Evolutionary conservation across 2,888 invertebrate genomes (phyloP).

Genomic region (Cephus pygmeus): DNA sequence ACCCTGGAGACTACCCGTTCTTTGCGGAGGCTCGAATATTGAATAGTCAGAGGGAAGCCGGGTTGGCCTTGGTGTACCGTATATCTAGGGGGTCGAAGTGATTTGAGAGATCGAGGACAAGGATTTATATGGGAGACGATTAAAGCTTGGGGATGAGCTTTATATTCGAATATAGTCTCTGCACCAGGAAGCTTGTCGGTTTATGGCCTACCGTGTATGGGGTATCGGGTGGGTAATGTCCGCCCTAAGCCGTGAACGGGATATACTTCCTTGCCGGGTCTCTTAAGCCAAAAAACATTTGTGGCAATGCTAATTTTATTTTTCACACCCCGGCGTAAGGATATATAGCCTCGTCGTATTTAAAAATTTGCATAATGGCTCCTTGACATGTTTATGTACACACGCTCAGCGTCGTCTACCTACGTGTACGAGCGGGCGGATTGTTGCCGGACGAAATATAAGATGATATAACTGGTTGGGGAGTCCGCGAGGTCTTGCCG

Average conservation of each 20-base stretch:
- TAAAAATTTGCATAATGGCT: slow-evolving; percentile 64
- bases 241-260: not conserved
- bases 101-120: not conserved
- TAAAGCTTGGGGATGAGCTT: not conserved
- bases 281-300: slow-evolving; percentile 38
- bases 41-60: not conserved
- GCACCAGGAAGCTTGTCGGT: not conserved
- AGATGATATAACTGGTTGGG: slow-evolving; percentile 39
- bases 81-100: not conserved
- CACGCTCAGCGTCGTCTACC: slow-evolving; percentile 34
- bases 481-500: slow-evolving; percentile 31
- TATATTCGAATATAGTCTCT: not conserved
- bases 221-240: not conserved
- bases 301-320: slow-evolving; percentile 61
- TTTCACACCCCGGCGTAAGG: slow-evolving; percentile 54
- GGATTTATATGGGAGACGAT: not conserved
- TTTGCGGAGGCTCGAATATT: not conserved
- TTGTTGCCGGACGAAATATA: slow-evolving; percentile 45
- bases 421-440: slow-evolving; percentile 40
- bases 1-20: not conserved
- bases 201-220: not conserved
- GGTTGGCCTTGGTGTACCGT: not conserved
- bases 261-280: not conserved
- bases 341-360: slow-evolving; percentile 61
- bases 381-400: slow-evolving; percentile 63